These are phyloP conservation scores for Barnardius zonarius DNA, from an alignment of 2,113 vertebrate genomes.

Conservation along the genomic window DNA sequence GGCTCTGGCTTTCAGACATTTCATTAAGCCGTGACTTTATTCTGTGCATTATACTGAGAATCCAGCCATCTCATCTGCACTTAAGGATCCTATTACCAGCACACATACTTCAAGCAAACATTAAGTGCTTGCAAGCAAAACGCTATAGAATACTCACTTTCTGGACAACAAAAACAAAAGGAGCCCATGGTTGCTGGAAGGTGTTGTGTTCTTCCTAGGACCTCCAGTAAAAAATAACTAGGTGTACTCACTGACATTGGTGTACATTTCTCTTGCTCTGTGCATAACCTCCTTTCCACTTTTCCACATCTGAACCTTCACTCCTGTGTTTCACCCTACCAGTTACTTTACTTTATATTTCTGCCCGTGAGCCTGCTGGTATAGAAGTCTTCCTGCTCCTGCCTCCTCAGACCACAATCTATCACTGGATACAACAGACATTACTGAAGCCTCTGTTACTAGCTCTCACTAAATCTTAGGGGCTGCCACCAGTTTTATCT, in stretches of 20 bases:
- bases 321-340: not conserved
- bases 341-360: not conserved
- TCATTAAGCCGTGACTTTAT: not conserved
- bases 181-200: rapidly evolving
- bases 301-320: not conserved
- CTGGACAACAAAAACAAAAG: not conserved
- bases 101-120: not conserved
- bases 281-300: not conserved
- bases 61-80: not conserved
- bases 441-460: not conserved
- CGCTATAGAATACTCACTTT: not conserved
- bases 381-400: not conserved
- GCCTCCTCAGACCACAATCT: not conserved
- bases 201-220: not conserved
- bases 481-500: not conserved
- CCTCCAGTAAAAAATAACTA: not conserved
- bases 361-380: not conserved
- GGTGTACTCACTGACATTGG: not conserved
- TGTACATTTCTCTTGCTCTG: not conserved
- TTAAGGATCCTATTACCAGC: not conserved
- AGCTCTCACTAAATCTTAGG: not conserved
- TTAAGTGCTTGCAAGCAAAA: not conserved
- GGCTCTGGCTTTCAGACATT: not conserved
- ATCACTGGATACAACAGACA: not conserved
- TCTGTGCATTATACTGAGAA: not conserved